Base-by-base conservation (phyloP, 2,113 vertebrate species). In the Pseudorectes ferrugineus region DNA sequence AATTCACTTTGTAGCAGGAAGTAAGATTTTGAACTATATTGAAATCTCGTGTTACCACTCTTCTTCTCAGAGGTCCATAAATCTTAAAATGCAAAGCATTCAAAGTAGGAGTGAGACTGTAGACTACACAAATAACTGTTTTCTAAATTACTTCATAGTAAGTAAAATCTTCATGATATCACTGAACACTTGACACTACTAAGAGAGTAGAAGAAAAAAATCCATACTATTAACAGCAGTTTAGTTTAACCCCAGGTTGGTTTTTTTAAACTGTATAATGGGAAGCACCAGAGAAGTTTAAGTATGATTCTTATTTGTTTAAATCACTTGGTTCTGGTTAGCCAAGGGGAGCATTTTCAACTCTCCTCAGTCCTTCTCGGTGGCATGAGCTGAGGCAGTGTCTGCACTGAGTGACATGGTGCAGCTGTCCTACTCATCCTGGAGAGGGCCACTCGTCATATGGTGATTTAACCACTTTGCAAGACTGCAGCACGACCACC, bases 381-480 rank as follows among this genome's bases (percentile, higher is more conserved):
- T 12, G 35, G 14, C 48, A 18, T 6, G 16, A 68, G 35, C 40
- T 28, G 59, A 28, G 59, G 40, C 61, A 42, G 74, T 15, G 59
- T 42, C 29, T 21, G 40, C 12, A 0, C 78, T 4, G 21, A 58
- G 29, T 10, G 59, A 26, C 1, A 17, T 0, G 10, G 12, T 8
- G 6, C 1, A 3, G 38, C 28, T 29, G 26, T 29, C 59, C 36
- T 17, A 3, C 63, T 42, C 38, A 19, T 25, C 42, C 58, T 25
- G 20, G 29, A 24, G 40, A n/a, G 24, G 35, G 57, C 43, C 33
- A 11, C 49, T 67, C 19, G 5, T 29, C 31, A 11, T 16, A 29
- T 0, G 3, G 36, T 0, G 1, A 7, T 54, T 76, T 14, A 11
- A 31, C 28, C 2, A 0, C 15, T 48, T 31, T 8, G 63, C 33